Conservation (phyloP, 2,113 vertebrate species). For the Pica pica region DNA sequence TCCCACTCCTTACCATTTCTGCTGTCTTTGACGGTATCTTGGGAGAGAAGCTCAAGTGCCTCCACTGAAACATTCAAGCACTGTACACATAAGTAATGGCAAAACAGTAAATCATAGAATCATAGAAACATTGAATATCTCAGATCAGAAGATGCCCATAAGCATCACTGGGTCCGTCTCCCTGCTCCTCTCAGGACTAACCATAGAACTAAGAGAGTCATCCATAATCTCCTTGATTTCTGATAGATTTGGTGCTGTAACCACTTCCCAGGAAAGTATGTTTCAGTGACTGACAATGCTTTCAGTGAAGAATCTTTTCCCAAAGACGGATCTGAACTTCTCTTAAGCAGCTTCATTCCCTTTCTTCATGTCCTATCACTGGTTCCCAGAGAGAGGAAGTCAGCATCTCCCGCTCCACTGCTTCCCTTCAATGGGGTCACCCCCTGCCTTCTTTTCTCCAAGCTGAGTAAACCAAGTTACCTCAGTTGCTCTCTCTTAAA, state of each 20-base stretch:
- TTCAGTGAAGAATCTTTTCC: background rate
- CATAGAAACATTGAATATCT: background rate
- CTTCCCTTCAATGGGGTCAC: fast-evolving
- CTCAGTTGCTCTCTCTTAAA: background rate
- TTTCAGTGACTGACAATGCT: background rate
- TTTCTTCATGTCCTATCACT: background rate
- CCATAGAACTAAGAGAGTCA: background rate
- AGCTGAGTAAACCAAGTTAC: background rate
- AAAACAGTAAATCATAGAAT: background rate
- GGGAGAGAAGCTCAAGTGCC: background rate
- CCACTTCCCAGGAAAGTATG: background rate
- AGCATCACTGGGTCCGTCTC: background rate
- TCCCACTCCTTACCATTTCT: background rate
- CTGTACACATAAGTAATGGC: background rate
- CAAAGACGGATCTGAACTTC: background rate
- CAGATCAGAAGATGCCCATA: background rate
- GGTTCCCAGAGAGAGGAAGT: background rate
- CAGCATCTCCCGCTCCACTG: background rate
- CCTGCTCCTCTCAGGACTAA: background rate
- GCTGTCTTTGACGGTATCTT: background rate
- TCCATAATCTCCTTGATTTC: background rate
- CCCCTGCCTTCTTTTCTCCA: background rate
- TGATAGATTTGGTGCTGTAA: background rate
- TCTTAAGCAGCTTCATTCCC: background rate
- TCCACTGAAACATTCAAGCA: background rate